These are phyloP conservation scores for Conomelus anceps DNA, from an alignment of 2,888 invertebrate species.

Conservation along the genomic window DNA sequence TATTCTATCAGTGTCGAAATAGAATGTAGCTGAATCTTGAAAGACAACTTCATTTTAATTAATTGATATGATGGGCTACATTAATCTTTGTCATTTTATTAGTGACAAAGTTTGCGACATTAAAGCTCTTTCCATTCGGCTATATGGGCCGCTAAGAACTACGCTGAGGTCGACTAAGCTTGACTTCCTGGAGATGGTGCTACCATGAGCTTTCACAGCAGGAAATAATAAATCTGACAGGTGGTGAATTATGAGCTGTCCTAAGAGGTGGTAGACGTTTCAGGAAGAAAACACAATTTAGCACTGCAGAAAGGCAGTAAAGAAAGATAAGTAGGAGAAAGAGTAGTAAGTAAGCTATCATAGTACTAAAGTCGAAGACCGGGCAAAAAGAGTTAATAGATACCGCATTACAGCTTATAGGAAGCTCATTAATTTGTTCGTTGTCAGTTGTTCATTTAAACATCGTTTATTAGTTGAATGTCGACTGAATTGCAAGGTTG, in stretches of 20 bases:
- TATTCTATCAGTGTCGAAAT: too few species aligned
- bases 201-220: background rate
- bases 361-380: too few species aligned
- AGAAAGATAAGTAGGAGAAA: background rate
- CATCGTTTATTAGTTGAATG: too few species aligned
- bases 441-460: too few species aligned
- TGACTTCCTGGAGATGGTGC: background rate
- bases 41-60: too few species aligned
- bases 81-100: background rate
- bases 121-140: background rate
- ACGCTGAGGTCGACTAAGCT: background rate
- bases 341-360: background rate
- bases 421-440: background rate
- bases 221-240: background rate
- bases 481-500: too few species aligned
- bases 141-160: background rate
- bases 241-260: background rate
- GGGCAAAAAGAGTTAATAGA: too few species aligned
- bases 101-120: background rate
- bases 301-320: background rate
- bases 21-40: too few species aligned
- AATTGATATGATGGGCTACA: too few species aligned
- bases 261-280: background rate
- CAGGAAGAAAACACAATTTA: background rate
- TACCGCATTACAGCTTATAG: too few species aligned